Percentiles rank a stretch among this genome's conserved stretches.
These are phyloP conservation scores for Mallotus villosus DNA, from an alignment of 2,797 vertebrate genomes.

Conservation along the genomic window DNA sequence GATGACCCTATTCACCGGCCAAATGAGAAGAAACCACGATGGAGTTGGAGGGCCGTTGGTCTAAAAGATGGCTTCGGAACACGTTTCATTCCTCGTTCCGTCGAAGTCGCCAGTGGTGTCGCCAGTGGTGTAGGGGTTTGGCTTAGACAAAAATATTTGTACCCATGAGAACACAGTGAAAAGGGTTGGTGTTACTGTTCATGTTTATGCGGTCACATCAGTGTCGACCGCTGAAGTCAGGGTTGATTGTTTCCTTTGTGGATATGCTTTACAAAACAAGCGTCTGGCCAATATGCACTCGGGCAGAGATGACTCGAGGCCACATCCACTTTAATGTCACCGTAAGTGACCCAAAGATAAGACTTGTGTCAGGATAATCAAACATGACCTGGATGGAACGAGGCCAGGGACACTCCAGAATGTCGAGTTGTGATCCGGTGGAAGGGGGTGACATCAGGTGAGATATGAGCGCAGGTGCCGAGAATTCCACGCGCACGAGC, in stretches of 20 bases:
- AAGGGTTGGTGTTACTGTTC: not conserved
- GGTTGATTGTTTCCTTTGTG: not conserved
- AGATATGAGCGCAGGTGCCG: too few species aligned
- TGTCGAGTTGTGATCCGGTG: not conserved
- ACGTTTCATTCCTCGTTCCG: not conserved
- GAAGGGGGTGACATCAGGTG: not conserved
- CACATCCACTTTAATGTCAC: not conserved
- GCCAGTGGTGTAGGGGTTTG: not conserved
- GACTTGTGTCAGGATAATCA: not conserved
- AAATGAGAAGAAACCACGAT: not conserved
- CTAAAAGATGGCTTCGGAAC: not conserved
- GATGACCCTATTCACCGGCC: constrained; percentile 43
- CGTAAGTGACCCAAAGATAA: too few species aligned
- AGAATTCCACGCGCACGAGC: not conserved
- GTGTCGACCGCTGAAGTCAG: not conserved
- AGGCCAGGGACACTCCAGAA: constrained; percentile 6
- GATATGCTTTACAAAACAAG: not conserved
- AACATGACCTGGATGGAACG: not conserved
- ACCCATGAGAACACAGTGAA: not conserved
- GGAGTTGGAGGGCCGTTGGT: not conserved
- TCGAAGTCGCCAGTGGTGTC: too few species aligned
- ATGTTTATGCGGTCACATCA: not conserved
- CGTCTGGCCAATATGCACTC: not conserved
- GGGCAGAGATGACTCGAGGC: not conserved
- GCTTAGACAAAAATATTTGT: not conserved